Percentiles rank a stretch among this genome's conserved stretches.
These are phyloP conservation scores for Pollicipes pollicipes DNA, from an alignment of 1,140 invertebrate genomes.

Conservation along the genomic window DNA sequence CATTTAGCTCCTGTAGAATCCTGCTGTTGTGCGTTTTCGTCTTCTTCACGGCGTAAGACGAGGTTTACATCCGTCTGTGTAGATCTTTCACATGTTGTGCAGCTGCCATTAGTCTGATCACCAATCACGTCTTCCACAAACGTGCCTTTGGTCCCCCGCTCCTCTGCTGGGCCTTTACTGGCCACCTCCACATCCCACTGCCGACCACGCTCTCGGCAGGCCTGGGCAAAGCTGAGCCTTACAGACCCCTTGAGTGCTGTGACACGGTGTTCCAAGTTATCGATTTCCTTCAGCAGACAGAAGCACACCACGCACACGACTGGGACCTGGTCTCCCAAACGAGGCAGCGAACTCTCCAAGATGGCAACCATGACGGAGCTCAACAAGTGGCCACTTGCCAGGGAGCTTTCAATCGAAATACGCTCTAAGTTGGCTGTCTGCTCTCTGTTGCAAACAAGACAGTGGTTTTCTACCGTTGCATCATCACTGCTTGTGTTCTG, in stretches of 20 bases:
- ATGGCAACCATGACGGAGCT: neutral
- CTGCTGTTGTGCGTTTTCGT: too few species aligned
- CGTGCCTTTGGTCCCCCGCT: neutral
- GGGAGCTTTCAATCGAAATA: neutral
- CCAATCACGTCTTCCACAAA: neutral
- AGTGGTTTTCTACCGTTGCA: too few species aligned
- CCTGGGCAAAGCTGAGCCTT: neutral
- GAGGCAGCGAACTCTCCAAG: neutral
- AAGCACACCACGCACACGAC: neutral
- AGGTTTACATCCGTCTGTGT: too few species aligned
- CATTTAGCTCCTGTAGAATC: too few species aligned
- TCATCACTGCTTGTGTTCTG: too few species aligned
- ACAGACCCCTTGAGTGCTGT: neutral
- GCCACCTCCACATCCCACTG: neutral
- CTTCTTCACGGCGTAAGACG: too few species aligned
- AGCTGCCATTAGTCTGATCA: neutral
- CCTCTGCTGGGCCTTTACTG: too few species aligned
- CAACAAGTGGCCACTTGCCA: neutral
- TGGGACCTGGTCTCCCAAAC: neutral
- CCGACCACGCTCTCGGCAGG: too few species aligned
- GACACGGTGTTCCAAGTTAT: neutral
- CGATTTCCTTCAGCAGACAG: neutral
- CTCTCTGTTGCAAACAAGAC: neutral
- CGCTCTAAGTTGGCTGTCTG: neutral
- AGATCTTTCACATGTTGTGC: too few species aligned